Base-by-base conservation (phyloP, 2,113 vertebrate genomes). In the Origma solitaria region DNA sequence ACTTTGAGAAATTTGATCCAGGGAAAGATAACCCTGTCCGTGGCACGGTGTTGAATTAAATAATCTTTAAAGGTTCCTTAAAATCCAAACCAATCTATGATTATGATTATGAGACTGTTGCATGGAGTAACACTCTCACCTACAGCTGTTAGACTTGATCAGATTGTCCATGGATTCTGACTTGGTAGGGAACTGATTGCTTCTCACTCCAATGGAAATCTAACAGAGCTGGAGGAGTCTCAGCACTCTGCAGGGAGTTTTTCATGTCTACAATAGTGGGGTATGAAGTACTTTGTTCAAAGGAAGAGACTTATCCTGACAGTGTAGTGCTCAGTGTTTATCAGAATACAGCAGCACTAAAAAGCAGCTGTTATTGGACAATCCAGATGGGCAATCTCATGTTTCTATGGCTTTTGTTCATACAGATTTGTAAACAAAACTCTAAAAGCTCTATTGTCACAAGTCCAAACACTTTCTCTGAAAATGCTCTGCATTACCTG, bases 401-500 rank as follows among this genome's bases (percentile, higher is more conserved):
- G 8, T 61, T 90, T 66, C 58, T 57, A 30, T n/a, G 53, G n/a
- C 50, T 69, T 90, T n/a, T 69, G 28, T n/a, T 70, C 51, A 82
- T 28, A 42, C 11, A 9, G 35, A 66, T 80, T 70, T 66, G 22
- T 17, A 86, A 92, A 53, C 35, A 33, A 81, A 47, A 83, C 35
- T 51, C 64, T 11, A 60, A 66, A 77, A 73, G 15, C 20, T 60
- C 38, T 62, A 6, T 4, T 78, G 18, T 60, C 33, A 75, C 12
- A 22, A 37, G 13, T 57, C 27, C 24, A 76, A 79, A 9, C 6
- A 27, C 19, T 44, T 82, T n/a, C 31, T 53, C 33, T 86, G 72
- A 87, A 58, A 54, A 11, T 25, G 16, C 8, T 51, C 33, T 51
- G 30, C 33, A 15, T 94, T 97, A 98, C 98, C 98, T 98, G 98